phyloP scores from a whole-genome alignment of 64 coral and sea anemone genomes.

The Montipora cactus region DNA sequence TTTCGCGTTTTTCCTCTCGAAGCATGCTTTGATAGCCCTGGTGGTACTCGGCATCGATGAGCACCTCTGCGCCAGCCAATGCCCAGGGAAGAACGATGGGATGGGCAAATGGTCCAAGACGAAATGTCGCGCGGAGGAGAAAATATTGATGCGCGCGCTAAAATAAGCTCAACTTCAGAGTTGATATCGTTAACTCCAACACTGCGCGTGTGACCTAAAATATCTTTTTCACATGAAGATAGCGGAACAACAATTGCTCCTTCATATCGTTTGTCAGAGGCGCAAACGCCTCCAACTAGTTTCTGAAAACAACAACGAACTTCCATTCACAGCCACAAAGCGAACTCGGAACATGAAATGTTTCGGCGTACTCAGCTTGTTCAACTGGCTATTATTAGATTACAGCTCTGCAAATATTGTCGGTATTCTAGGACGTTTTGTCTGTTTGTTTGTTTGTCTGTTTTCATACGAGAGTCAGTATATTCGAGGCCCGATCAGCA shows the following conservation, averaged over 20 bases:
- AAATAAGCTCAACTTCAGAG: constrained; percentile 27
- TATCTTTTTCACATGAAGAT: constrained; percentile 38
- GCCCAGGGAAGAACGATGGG: constrained; percentile 65
- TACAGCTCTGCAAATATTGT: constrained; percentile 3
- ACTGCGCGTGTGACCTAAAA: constrained; percentile 12
- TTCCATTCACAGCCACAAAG: constrained; percentile 25
- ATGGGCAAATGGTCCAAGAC: constrained; percentile 50
- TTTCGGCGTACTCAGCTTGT: background rate
- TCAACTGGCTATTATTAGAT: background rate
- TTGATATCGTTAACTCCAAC: constrained; percentile 22
- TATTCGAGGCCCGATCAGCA: background rate
- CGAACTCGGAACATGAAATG: background rate
- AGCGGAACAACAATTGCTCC: constrained; percentile 11
- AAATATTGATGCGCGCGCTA: constrained; percentile 56
- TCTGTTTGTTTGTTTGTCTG: no score
- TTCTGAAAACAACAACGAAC: background rate
- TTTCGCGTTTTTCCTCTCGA: constrained; percentile 41
- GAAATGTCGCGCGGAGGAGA: constrained; percentile 38
- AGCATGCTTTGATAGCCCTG: constrained; percentile 52
- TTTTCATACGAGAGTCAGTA: background rate
- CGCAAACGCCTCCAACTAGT: constrained; percentile 30
- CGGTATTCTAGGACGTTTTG: background rate
- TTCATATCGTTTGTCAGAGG: constrained; percentile 38
- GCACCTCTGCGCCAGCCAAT: constrained; percentile 73
- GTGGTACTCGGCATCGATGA: constrained; percentile 56